Percentiles rank a stretch among this genome's conserved stretches.
phyloP scores from a whole-genome alignment of 2,888 invertebrate genomes.

The Habroteleia sp. region DNA sequence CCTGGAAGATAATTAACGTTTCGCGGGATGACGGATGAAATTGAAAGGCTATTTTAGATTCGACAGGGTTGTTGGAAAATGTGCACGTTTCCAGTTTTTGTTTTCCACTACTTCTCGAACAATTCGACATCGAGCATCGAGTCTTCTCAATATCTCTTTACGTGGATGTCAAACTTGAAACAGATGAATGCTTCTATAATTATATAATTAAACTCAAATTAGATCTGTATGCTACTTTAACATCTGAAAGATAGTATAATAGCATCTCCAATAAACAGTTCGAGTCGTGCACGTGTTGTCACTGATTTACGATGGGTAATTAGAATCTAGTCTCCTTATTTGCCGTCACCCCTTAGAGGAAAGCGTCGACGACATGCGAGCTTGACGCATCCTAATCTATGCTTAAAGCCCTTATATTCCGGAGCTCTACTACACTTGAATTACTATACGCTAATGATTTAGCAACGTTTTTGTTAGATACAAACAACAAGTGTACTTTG shows the following conservation, averaged over 20 bases:
- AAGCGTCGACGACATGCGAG: constrained; percentile 77
- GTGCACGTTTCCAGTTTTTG: no score
- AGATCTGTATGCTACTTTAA: constrained; percentile 68
- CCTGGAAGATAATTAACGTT: constrained; percentile 3
- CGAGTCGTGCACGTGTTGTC: constrained; percentile 80
- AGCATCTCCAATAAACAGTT: constrained; percentile 77
- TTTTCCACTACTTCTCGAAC: not conserved
- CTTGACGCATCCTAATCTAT: constrained; percentile 78
- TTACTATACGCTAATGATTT: constrained; percentile 63
- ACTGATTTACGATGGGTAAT: constrained; percentile 80
- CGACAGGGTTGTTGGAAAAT: no score
- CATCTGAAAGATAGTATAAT: constrained; percentile 72
- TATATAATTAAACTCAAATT: constrained; percentile 75
- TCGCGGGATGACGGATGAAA: no score
- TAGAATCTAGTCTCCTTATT: constrained; percentile 80
- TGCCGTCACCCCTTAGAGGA: constrained; percentile 73
- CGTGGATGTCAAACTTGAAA: constrained; percentile 46
- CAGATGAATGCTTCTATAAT: constrained; percentile 59
- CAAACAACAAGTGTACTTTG: constrained; percentile 56
- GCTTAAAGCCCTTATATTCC: constrained; percentile 69
- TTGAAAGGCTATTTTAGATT: no score
- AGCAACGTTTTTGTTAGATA: constrained; percentile 57
- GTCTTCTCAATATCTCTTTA: constrained; percentile 41
- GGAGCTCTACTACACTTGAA: constrained; percentile 61
- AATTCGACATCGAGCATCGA: constrained; percentile 13